phyloP scores from a whole-genome alignment of 2,797 vertebrate genomes.

The Poeciliopsis paucimaculata region DNA sequence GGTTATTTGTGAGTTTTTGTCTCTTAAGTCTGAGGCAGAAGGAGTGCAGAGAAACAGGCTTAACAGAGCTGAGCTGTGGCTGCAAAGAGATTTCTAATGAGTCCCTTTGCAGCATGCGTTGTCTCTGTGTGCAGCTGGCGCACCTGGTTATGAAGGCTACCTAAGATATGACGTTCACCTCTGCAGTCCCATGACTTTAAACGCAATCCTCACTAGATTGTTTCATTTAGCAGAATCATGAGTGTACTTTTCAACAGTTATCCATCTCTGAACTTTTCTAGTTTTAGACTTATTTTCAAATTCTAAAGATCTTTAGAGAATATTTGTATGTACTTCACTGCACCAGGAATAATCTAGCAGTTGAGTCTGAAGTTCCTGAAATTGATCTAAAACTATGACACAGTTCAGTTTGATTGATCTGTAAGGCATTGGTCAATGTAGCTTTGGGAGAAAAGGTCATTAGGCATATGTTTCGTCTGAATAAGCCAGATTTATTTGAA shows the following conservation, averaged over 20 bases:
- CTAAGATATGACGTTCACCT: slow-evolving; percentile 36
- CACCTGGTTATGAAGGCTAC: slow-evolving; percentile 34
- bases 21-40: slow-evolving; percentile 37
- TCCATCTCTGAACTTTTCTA: neutral
- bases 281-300: neutral
- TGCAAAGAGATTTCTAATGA: slow-evolving; percentile 33
- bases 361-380: neutral
- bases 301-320: neutral
- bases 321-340: neutral
- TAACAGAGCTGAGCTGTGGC: slow-evolving; percentile 19
- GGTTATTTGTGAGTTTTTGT: neutral
- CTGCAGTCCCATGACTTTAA: slow-evolving; percentile 36
- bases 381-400: neutral
- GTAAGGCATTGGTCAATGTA: neutral
- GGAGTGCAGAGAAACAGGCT: slow-evolving; percentile 28
- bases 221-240: neutral
- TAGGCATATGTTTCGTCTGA: neutral
- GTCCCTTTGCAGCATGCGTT: slow-evolving; percentile 36
- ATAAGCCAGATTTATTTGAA: neutral
- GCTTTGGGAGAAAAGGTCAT: neutral
- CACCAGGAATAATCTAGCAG: neutral
- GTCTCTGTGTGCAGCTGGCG: slow-evolving; percentile 45
- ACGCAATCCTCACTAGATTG: slow-evolving; percentile 5
- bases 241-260: neutral
- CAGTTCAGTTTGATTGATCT: neutral